Evolutionary conservation across 37 sponge, comb jelly and placozoan genomes (phyloP).

Genomic region (Bolinopsis microptera): DNA sequence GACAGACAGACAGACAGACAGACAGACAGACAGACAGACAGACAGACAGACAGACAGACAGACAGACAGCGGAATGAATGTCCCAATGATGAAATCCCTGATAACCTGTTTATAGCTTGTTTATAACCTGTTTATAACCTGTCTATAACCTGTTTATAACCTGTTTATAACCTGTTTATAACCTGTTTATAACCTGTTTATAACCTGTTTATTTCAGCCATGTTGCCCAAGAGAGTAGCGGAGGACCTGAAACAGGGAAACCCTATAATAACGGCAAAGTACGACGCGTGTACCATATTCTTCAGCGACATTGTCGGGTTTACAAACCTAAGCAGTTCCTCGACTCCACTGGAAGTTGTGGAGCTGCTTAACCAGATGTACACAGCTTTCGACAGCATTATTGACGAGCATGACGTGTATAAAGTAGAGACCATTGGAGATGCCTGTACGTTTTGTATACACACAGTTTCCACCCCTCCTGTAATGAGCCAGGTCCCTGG

Average conservation of each 20-base stretch:
- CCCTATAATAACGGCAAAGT: conserved; percentile 69
- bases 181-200: too few species aligned
- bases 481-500: too few species aligned
- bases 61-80: too few species aligned
- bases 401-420: conserved; percentile 87
- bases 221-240: conserved; percentile 81
- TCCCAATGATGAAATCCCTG: too few species aligned
- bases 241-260: conserved; percentile 85
- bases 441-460: conserved; percentile 76
- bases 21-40: not conserved
- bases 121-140: too few species aligned
- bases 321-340: conserved; percentile 74
- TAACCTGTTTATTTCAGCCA: conserved; percentile 73
- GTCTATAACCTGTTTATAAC: too few species aligned
- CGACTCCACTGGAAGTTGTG: conserved; percentile 86
- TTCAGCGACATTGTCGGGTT: conserved; percentile 95
- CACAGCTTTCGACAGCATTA: conserved; percentile 81
- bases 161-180: too few species aligned
- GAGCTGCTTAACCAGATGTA: conserved; percentile 84
- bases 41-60: too few species aligned
- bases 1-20: not conserved
- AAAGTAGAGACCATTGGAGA: conserved; percentile 96
- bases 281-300: conserved; percentile 75
- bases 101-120: too few species aligned
- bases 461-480: not conserved